Evolutionary conservation across 2,888 invertebrate genomes (phyloP), one percentile per base, ranked within the genome.

Genomic region (Cheilosia vernalis): DNA sequence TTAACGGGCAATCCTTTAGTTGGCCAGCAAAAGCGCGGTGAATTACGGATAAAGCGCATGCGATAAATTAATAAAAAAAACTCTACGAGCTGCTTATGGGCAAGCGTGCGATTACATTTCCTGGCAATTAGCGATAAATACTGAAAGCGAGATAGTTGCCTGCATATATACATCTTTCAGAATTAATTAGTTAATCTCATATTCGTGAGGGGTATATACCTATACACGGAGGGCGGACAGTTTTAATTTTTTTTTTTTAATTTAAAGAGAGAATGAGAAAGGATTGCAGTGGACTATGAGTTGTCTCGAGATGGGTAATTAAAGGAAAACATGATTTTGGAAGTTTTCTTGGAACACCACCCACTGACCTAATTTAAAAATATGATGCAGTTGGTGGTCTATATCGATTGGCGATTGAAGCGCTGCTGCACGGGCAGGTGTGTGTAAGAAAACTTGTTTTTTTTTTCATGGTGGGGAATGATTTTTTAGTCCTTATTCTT

Each of bases 101-200:
- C 63, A 47, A 67, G 67, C 30, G 67, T 9, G 63, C 61, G 77
- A 76, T 69, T 53, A 76, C 70, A 70, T 76, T 82, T 82, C 76
- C 81, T 82, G 70, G 76, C 79, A 84, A 84, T 84, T 84, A 84
- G 83, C 64, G 79, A 73, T 84, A 84, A 84, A 73, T 79, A 73
- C 63, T 79, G 61, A n/a, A 84, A 63, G 67, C 42, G 64, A 17
- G 40, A 53, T 53, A 55, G 30, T 64, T 63, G 19, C 42, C 13
- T 37, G 10, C 37, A 13, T 37, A 49, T 37, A 49, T 77, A 27
- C 49, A 77, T 44, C 67, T 63, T 61, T 63, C 30, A 44, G 63
- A 83, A 69, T 78, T 69, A 73, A 83, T 83, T 78, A 67, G 56
- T 60, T 55, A 67, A 19, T 56, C 21, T 19, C 33, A 33, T 42